These are phyloP conservation scores for Arrhopalites spinosus DNA, from an alignment of 2,888 invertebrate genomes.

Conservation along the genomic window DNA sequence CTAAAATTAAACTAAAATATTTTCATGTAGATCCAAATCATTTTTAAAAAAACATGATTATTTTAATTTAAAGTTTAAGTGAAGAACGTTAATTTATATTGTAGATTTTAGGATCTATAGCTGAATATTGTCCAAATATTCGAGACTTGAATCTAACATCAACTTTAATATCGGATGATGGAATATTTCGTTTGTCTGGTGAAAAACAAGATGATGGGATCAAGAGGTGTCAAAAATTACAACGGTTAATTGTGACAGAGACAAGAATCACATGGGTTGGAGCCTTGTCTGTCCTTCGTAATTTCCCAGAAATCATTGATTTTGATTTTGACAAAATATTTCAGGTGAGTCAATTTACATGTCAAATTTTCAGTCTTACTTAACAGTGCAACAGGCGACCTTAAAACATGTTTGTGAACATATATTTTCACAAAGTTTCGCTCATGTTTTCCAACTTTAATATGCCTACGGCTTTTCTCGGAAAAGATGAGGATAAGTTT, in stretches of 20 bases:
- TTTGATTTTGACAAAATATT: conserved; percentile 59
- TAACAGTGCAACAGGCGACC: too few relatives aligned
- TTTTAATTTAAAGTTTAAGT: neutral
- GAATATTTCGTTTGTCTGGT: conserved; percentile 57
- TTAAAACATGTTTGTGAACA: too few relatives aligned
- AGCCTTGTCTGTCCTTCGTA: conserved; percentile 56
- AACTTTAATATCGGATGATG: conserved; percentile 58
- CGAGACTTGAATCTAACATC: conserved; percentile 57
- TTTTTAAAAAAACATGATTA: too few relatives aligned
- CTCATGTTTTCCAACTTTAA: too few relatives aligned
- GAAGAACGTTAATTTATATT: neutral
- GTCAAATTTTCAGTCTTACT: too few relatives aligned
- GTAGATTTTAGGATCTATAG: conserved; percentile 57
- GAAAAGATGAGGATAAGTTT: too few relatives aligned
- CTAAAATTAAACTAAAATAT: too few relatives aligned
- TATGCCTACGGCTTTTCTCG: too few relatives aligned
- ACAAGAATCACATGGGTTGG: conserved; percentile 57
- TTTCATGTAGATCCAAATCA: too few relatives aligned
- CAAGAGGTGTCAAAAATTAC: conserved; percentile 56
- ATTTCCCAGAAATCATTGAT: conserved; percentile 57
- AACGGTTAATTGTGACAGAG: conserved; percentile 57
- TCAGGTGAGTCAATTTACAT: conserved; percentile 56
- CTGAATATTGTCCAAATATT: conserved; percentile 57
- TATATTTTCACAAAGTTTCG: too few relatives aligned
- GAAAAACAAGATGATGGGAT: conserved; percentile 49